Percentiles rank a stretch among this genome's conserved stretches.
Conservation (phyloP, 2,888 invertebrate genomes). For the Heliconius ethilla region DNA sequence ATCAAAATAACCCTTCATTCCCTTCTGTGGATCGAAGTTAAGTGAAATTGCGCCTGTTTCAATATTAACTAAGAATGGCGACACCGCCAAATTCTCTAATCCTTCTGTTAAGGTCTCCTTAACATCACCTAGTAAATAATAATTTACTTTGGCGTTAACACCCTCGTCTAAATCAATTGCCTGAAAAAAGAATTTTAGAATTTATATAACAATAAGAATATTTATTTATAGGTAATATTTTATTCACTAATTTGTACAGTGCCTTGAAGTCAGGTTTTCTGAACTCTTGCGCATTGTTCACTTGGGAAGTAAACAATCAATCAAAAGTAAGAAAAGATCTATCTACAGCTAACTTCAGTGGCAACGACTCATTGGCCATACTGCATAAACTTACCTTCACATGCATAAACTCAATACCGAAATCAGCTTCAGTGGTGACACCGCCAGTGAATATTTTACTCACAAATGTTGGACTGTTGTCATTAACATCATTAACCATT, state of each 20-base stretch:
- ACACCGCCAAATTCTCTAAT: slow-evolving; percentile 88
- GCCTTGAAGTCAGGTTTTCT: background rate
- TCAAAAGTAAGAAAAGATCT: background rate
- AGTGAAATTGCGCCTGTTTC: slow-evolving; percentile 92
- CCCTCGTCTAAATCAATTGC: slow-evolving; percentile 90
- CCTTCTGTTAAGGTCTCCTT: slow-evolving; percentile 93
- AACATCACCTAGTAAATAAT: slow-evolving; percentile 90
- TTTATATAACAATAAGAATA: background rate
- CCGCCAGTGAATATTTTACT: slow-evolving; percentile 95
- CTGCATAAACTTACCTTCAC: slow-evolving; percentile 83
- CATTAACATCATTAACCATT: slow-evolving; percentile 92
- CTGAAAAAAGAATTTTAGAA: slow-evolving; percentile 59
- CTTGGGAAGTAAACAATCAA: background rate
- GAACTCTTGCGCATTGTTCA: background rate
- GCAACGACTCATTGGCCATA: background rate
- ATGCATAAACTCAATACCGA: slow-evolving; percentile 93
- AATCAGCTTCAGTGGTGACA: slow-evolving; percentile 95
- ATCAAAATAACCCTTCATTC: slow-evolving; percentile 98
- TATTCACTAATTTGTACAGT: background rate
- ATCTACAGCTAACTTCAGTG: background rate
- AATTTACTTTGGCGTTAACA: slow-evolving; percentile 87
- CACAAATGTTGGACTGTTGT: slow-evolving; percentile 92
- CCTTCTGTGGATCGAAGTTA: slow-evolving; percentile 97
- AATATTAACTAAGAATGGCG: slow-evolving; percentile 91
- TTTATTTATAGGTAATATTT: background rate